phyloP scores from a whole-genome alignment of 1,140 invertebrate species.

The Danaus plexippus region DNA sequence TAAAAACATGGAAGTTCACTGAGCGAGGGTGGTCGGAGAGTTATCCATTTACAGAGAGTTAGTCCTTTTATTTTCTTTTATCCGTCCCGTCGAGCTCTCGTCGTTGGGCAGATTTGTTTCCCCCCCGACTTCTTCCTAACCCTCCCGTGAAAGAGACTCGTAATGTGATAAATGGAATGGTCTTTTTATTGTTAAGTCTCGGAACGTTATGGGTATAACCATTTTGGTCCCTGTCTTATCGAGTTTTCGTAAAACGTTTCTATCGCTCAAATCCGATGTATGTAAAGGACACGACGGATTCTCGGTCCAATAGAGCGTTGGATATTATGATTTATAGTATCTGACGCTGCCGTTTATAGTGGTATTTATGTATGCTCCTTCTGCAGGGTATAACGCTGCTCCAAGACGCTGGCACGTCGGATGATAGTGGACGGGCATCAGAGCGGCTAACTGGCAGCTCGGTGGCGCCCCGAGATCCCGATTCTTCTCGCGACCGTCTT shows the following conservation, averaged over 20 bases:
- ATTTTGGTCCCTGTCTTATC: slow-evolving; percentile 42
- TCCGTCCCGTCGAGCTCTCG: slow-evolving; percentile 51
- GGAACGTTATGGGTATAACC: slow-evolving; percentile 46
- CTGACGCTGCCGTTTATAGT: slow-evolving; percentile 3
- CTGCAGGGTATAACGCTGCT: slow-evolving; percentile 76
- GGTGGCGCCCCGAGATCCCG: slow-evolving; percentile 79
- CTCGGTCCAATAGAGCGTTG: background rate
- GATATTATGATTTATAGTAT: background rate
- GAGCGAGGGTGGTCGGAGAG: slow-evolving; percentile 53
- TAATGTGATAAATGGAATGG: slow-evolving; percentile 70
- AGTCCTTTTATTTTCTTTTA: slow-evolving; percentile 68
- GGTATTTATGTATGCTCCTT: slow-evolving; percentile 17
- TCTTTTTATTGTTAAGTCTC: slow-evolving; percentile 63
- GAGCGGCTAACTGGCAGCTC: slow-evolving; percentile 82
- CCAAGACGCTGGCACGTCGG: slow-evolving; percentile 82
- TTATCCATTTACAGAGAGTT: slow-evolving; percentile 67
- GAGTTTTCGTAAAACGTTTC: slow-evolving; percentile 40
- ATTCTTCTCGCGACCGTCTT: slow-evolving; percentile 84
- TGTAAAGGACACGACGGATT: too few species aligned
- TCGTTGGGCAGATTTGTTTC: slow-evolving; percentile 42
- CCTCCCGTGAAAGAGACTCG: slow-evolving; percentile 66
- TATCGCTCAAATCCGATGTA: slow-evolving; percentile 1
- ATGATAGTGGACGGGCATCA: slow-evolving; percentile 83
- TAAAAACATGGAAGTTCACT: slow-evolving; percentile 49
- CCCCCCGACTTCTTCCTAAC: slow-evolving; percentile 50